Evolutionary conservation across 1,140 invertebrate species (phyloP), one percentile per base, ranked within the genome.

Genomic region (Sitobion miscanthi): DNA sequence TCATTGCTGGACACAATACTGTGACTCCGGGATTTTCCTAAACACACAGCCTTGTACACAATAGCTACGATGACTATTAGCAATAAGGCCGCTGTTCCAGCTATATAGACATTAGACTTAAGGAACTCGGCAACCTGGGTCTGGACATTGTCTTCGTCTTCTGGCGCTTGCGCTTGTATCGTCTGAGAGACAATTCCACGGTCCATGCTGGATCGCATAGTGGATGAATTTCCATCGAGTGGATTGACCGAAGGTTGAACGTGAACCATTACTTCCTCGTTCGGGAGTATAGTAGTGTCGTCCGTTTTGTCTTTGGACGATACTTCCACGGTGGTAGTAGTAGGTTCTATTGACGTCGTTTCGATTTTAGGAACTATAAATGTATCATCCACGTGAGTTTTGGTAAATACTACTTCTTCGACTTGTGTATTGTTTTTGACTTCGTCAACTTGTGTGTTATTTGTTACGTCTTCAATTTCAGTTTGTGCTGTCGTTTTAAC

Each of bases 111-210:
- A n/a, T 93, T 93, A 35, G 91, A 86, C 49, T 86, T 85, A 14
- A 93, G 14, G 49, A 86, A 93, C 2, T 93, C 82, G 23, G 82
- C 49, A 17, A 49, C 89, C 11, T 49, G 8, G 25, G 14, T 23
- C 25, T 69, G 54, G 25, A 45, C 57, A 1, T 90, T 25, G 1
- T n/a, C 82, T 14, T 85, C 82, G 49, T 93, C 91, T 85, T 93
- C 52, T 2, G 91, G 91, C 35, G 82, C 82, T 52, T 85, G 91
- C n/a, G 82, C 77, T 42, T 86, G 69, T 83, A 92, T 93, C 35
- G 82, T 85, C 23, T 93, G 82, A 3, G 57, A 62, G 0, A 69
- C 89, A 30, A 62, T 90, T 6, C 21, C 89, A 17, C 25, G 54
- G 54, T 90, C 57, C 89, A 42, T 35, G 38, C 54, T 47, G 25